Conservation (phyloP, 2,888 invertebrate species). For the Pollenia angustigena region DNA sequence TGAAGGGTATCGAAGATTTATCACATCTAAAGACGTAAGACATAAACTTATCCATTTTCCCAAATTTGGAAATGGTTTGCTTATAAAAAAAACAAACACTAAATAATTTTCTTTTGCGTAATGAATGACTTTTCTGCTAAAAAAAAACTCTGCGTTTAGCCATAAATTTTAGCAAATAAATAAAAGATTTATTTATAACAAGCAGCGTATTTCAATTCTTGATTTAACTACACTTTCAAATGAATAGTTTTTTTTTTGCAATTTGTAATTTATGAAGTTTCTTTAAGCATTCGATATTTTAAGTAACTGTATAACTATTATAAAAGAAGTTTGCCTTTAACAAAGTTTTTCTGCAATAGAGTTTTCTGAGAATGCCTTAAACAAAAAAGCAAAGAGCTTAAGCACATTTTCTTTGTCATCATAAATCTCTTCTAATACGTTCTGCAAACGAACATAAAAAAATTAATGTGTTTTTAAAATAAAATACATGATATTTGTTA, state of each 20-base stretch:
- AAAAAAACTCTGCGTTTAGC: neutral
- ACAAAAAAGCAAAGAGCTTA: neutral
- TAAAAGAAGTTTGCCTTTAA: neutral
- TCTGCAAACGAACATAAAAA: neutral
- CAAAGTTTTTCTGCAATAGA: neutral
- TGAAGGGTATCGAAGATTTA: too few relatives aligned
- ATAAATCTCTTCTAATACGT: neutral
- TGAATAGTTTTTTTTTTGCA: neutral
- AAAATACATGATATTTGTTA: neutral
- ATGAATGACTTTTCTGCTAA: neutral
- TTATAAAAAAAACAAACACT: neutral
- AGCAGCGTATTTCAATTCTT: neutral
- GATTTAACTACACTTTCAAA: neutral
- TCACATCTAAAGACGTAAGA: too few relatives aligned
- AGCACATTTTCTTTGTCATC: neutral
- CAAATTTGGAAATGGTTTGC: too few relatives aligned
- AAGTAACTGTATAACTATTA: neutral
- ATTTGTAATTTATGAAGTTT: slow-evolving; percentile 1
- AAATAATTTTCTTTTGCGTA: neutral
- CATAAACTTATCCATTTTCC: too few relatives aligned
- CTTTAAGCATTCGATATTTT: neutral
- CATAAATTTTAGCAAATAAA: neutral
- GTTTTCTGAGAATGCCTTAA: neutral
- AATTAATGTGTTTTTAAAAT: neutral
- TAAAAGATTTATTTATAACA: neutral